Evolutionary conservation across 2,888 invertebrate genomes (phyloP), one percentile per base, ranked within the genome.

Genomic region (Notodonta dromedarius): DNA sequence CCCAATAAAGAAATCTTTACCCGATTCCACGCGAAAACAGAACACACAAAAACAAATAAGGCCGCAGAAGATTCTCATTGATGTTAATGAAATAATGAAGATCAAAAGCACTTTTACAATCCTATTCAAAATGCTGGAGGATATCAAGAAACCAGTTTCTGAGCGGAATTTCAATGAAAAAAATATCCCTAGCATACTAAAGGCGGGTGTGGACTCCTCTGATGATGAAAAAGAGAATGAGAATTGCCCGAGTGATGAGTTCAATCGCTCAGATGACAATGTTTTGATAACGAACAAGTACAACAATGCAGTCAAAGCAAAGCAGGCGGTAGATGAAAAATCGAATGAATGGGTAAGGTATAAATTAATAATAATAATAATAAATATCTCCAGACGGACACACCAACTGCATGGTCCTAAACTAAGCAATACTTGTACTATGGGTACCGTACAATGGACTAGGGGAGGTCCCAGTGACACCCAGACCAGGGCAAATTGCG

Each of bases 241-340:
- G 39, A 67, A 62, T 14, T 73, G 66, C 24, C 65, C 66, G 48
- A 67, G 71, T 40, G 80, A 76, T 14, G 84, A 83, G 55, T 82
- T 80, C 7, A 77, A 83, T 59, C 71, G 82, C n/a, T 83, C 84
- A 3, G 83, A 80, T 32, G 86, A 86, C 54, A 83, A 82, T 60
- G 80, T 86, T 35, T 70, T 87, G 0, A 85, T 86, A 14, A 83
- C 79, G 0, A 87, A 87, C 58, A 86, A 83, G 67, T 83, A 82
- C 42, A 73, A 68, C n/a, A 80, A 72, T 40, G 60, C 57, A 16
- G 59, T 56, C 12, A 59, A 64, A 24, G 58, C 58, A 0, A 51
- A 2, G 0, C 52, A 46, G 51, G 55, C 42, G 0, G 61, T 60
- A 48, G 39, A 54, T 1, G 14, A 64, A 6, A 62, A 24, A 0